Conservation (phyloP, 2,888 invertebrate genomes). For the Hypomecis atomaria region DNA sequence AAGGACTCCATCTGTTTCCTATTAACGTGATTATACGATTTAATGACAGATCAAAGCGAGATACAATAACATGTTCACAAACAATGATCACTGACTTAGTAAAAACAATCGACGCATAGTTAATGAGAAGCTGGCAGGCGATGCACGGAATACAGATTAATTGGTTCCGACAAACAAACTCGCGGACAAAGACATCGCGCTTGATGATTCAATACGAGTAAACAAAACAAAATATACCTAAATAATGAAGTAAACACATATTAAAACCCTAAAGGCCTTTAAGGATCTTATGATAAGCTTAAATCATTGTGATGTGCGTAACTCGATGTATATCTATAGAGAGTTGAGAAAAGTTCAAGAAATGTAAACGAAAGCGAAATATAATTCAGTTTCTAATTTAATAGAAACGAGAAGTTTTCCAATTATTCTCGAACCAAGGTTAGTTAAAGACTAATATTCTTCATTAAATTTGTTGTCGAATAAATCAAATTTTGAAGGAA, state of each 20-base stretch:
- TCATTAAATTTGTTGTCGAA: conserved; percentile 15
- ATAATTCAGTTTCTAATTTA: neutral
- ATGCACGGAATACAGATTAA: conserved; percentile 75
- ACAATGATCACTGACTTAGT: conserved; percentile 65
- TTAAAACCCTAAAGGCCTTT: conserved; percentile 3
- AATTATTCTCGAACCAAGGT: conserved; percentile 16
- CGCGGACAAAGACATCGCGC: conserved; percentile 65
- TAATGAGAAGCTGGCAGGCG: conserved; percentile 65
- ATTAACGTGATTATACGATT: conserved; percentile 57
- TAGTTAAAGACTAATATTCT: conserved; percentile 29
- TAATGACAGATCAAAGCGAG: conserved; percentile 59
- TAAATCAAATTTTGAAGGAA: conserved; percentile 15
- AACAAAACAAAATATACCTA: conserved; percentile 51
- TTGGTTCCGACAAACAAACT: conserved; percentile 65
- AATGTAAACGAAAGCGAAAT: neutral
- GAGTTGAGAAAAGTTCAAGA: too few relatives aligned
- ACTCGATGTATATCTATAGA: too few relatives aligned
- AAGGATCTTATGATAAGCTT: neutral
- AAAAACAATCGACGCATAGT: conserved; percentile 69
- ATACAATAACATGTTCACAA: conserved; percentile 60
- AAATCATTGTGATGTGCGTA: neutral
- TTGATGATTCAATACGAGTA: conserved; percentile 40
- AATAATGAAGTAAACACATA: conserved; percentile 29
- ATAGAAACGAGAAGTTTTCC: conserved; percentile 8
- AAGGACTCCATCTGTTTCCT: conserved; percentile 50